These are phyloP conservation scores for Benthosema pterotum DNA, from an alignment of 2,797 vertebrate genomes.

Conservation along the genomic window DNA sequence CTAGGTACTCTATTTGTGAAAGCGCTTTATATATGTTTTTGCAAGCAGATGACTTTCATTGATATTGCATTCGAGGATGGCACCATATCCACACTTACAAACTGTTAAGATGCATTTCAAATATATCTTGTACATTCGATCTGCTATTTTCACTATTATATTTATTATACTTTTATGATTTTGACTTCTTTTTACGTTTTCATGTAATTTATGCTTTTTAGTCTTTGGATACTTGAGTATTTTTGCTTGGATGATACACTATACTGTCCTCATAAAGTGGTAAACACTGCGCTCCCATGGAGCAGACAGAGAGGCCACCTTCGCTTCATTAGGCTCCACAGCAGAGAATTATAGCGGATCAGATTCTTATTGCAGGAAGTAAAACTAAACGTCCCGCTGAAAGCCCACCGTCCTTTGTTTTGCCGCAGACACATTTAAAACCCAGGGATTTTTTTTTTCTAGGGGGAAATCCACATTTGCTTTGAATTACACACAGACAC, in stretches of 20 bases:
- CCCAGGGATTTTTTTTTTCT: conserved; percentile 32
- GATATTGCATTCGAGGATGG: no score
- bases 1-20: no score
- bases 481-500: conserved; percentile 58
- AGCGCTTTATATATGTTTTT: no score
- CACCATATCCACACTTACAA: no score
- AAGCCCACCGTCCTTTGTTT: conserved; percentile 28
- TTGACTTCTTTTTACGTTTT: no score
- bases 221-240: no score
- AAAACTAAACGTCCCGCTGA: conserved; percentile 14
- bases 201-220: no score
- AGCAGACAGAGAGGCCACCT: conserved; percentile 2
- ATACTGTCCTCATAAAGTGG: conserved; percentile 23
- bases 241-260: no score
- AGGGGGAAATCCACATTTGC: conserved; percentile 60
- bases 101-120: no score
- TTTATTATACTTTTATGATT: no score
- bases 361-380: conserved; percentile 29
- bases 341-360: conserved; percentile 49
- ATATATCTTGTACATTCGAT: not conserved
- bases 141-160: not conserved
- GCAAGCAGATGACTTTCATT: no score
- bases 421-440: conserved; percentile 44
- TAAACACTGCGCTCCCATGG: conserved; percentile 5
- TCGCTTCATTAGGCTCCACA: conserved; percentile 20